These are phyloP conservation scores for Bufo gargarizans DNA, from an alignment of 2,113 vertebrate species.

Conservation along the genomic window DNA sequence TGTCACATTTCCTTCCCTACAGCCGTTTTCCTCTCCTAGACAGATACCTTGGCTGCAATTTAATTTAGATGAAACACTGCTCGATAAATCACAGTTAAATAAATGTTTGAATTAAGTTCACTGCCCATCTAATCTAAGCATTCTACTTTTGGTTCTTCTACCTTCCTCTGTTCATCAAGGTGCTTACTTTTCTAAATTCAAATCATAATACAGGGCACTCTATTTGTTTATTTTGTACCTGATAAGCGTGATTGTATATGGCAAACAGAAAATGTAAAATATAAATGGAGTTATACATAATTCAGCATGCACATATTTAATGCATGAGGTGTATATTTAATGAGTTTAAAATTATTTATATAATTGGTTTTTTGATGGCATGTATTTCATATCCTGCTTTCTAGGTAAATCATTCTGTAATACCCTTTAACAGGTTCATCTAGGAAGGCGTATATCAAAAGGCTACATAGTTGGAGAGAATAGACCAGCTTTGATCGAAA, in stretches of 20 bases:
- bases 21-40: constrained; percentile 9
- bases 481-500: constrained; percentile 59
- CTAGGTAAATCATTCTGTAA: constrained; percentile 51
- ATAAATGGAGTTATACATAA: constrained; percentile 53
- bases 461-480: constrained; percentile 60
- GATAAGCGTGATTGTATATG: constrained; percentile 46
- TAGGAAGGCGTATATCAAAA: constrained; percentile 57
- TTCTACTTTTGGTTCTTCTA: background rate
- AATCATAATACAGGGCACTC: constrained; percentile 7
- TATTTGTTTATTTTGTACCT: constrained; percentile 45
- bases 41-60: constrained; percentile 35
- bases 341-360: constrained; percentile 59
- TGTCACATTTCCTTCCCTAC: constrained; percentile 35
- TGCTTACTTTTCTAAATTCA: background rate
- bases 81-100: constrained; percentile 32
- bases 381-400: constrained; percentile 55
- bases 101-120: constrained; percentile 9
- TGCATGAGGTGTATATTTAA: constrained; percentile 58
- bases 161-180: background rate
- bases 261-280: constrained; percentile 56
- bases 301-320: constrained; percentile 53
- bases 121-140: background rate
- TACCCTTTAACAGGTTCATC: constrained; percentile 52
- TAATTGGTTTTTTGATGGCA: constrained; percentile 53
- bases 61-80: constrained; percentile 29